Percentiles rank a stretch among this genome's conserved stretches.
Evolutionary conservation across 2,888 invertebrate species (phyloP).

Genomic region (Orthosia cruda): DNA sequence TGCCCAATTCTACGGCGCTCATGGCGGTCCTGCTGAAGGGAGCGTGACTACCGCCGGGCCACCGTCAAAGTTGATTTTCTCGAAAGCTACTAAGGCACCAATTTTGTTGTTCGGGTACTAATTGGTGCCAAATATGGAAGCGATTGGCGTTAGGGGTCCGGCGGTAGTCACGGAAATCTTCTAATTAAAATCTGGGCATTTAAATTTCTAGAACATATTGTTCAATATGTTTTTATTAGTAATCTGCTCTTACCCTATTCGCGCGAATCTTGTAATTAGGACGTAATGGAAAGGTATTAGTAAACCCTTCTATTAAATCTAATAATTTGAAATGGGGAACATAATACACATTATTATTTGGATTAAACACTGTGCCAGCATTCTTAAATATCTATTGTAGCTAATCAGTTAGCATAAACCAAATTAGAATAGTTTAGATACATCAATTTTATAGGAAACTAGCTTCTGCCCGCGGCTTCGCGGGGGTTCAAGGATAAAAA

Average conservation of each 20-base stretch:
- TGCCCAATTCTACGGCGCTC: too few relatives aligned
- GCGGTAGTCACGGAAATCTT: background rate
- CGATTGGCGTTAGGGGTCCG: too few relatives aligned
- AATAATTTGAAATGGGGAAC: background rate
- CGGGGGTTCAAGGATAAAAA: too few relatives aligned
- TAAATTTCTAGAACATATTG: too few relatives aligned
- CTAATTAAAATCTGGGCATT: background rate
- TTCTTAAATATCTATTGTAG: background rate
- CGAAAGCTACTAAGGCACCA: too few relatives aligned
- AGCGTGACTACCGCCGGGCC: too few relatives aligned
- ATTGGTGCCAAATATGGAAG: too few relatives aligned
- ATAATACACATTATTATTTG: background rate
- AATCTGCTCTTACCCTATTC: background rate
- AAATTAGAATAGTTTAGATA: background rate
- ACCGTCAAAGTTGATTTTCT: too few relatives aligned
- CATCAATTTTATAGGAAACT: too few relatives aligned
- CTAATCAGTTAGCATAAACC: background rate
- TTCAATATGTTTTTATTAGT: background rate
- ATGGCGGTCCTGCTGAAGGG: too few relatives aligned
- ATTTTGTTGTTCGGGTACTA: too few relatives aligned
- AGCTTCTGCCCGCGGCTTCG: too few relatives aligned
- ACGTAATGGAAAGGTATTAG: background rate
- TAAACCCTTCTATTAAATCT: background rate
- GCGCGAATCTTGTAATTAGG: background rate
- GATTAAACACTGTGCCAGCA: background rate